Base-by-base conservation (phyloP, 2,797 vertebrate genomes). In the Antrozous pallidus region DNA sequence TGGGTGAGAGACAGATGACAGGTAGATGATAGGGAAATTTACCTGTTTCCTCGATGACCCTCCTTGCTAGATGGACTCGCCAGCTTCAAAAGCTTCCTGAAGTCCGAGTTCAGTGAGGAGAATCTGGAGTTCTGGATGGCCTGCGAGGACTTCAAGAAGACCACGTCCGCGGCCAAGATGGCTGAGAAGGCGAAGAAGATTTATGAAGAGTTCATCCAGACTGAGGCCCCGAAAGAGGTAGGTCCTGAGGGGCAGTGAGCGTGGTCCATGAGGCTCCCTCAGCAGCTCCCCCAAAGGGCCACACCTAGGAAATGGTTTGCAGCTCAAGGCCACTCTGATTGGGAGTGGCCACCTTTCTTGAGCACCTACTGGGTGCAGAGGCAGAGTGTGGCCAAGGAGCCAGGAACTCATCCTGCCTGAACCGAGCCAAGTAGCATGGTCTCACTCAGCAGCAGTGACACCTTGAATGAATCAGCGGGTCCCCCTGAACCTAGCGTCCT, bases 21-120 rank as follows among this genome's bases (percentile, higher is more conserved):
- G 31, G 31, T 2, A 65, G 16, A 65, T 16, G 31, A 24, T 2
- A 22, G 47, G 31, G 13, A 28, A n/a, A 26, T 3, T 22, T 16
- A 24, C 8, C 49, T 40, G 7, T 84, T 67, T 65, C 5, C 12
- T 33, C 40, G 45, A 10, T 56, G 5, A 40, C 24, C 33, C 58
- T 31, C 77, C 93, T 36, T 5, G 1, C 82, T 40, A 99, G 99
- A 99, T 10, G 99, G 99, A 36, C 98, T 99, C 3, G 79, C 98
- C 93, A 98, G 98, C 95, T 99, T 99, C 98, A 98, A 97, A 90
- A 98, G 97, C 97, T 99, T 99, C 98, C 98, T 99, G 98, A 98
- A 98, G 98, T 99, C 99, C 0, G 99, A 99, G 98, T 99, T 99
- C 98, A 99, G 99, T 0, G 99, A 99, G 95, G 99, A 99, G 98